Evolutionary conservation across 1,140 invertebrate species (phyloP).

Genomic region (Cyrtorhinus lividipennis): DNA sequence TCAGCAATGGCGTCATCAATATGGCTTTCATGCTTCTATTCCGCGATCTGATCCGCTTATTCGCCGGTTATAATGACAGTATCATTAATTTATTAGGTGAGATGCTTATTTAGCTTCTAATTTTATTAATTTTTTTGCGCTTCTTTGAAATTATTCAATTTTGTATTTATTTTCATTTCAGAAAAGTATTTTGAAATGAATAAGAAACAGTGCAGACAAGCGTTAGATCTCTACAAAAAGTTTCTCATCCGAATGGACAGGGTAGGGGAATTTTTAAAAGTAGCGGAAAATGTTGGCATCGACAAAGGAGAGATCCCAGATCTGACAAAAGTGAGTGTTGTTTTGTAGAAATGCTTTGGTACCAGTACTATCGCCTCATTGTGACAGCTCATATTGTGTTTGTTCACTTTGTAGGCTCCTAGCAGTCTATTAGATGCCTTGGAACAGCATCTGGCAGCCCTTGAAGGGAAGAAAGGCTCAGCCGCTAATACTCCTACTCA

Average conservation of each 20-base stretch:
- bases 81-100: slow-evolving; percentile 93
- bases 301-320: slow-evolving; percentile 99
- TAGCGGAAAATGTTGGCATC: slow-evolving; percentile 95
- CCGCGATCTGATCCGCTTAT: slow-evolving; percentile 94
- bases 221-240: slow-evolving; percentile 97
- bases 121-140: slow-evolving; percentile 20
- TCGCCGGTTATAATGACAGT: slow-evolving; percentile 99
- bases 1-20: slow-evolving; percentile 96
- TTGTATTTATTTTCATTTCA: slow-evolving; percentile 31
- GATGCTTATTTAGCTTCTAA: slow-evolving; percentile 13
- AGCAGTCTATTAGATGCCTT: slow-evolving; percentile 94
- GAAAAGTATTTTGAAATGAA: slow-evolving; percentile 99
- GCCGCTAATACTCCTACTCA: slow-evolving; percentile 71
- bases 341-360: not conserved
- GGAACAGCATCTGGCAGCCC: slow-evolving; percentile 81
- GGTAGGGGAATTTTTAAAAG: slow-evolving; percentile 96
- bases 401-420: slow-evolving; percentile 51
- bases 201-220: slow-evolving; percentile 95
- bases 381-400: slow-evolving; percentile 15
- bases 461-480: slow-evolving; percentile 86
- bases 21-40: slow-evolving; percentile 98
- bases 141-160: no score
- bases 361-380: no score
- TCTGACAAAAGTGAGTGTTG: slow-evolving; percentile 64
- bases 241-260: slow-evolving; percentile 98